Evolutionary conservation across 2,888 invertebrate species (phyloP).

Genomic region (Platypus cylindrus): DNA sequence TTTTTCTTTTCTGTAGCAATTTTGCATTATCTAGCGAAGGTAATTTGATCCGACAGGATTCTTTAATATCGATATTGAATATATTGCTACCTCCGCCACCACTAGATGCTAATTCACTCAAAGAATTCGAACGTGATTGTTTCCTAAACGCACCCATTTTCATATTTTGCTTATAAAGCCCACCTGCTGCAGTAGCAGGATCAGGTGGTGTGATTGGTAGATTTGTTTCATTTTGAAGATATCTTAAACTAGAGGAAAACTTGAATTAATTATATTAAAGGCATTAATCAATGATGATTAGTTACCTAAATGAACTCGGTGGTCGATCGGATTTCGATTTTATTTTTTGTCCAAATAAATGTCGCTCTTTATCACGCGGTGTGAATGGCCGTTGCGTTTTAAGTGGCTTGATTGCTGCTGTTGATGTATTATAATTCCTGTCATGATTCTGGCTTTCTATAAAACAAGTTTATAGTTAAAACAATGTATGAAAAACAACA

Average conservation of each 20-base stretch:
- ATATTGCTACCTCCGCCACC: too few species aligned
- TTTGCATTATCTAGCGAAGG: conserved; percentile 43
- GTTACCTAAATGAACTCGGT: conserved; percentile 65
- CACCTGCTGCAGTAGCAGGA: conserved; percentile 16
- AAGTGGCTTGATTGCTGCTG: conserved; percentile 41
- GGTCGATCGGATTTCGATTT: conserved; percentile 45
- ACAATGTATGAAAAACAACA: too few species aligned
- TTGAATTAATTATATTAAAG: background rate
- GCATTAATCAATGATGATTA: too few species aligned
- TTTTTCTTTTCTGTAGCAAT: conserved; percentile 36
- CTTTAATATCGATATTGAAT: conserved; percentile 31
- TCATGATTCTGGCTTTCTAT: conserved; percentile 32
- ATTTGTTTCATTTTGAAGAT: conserved; percentile 44
- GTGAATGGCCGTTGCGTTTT: conserved; percentile 78
- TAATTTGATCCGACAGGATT: conserved; percentile 36
- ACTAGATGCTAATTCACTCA: conserved; percentile 28
- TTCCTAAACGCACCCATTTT: conserved; percentile 10
- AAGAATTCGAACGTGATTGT: conserved; percentile 6
- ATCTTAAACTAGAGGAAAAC: conserved; percentile 43
- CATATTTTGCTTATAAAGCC: conserved; percentile 9
- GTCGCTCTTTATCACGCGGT: conserved; percentile 66
- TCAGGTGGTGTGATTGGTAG: conserved; percentile 22
- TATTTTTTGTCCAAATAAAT: conserved; percentile 57
- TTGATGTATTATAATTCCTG: conserved; percentile 27
- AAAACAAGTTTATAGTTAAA: background rate